Evolutionary conservation across 2,888 invertebrate species (phyloP).

Genomic region (Dusona sp.): DNA sequence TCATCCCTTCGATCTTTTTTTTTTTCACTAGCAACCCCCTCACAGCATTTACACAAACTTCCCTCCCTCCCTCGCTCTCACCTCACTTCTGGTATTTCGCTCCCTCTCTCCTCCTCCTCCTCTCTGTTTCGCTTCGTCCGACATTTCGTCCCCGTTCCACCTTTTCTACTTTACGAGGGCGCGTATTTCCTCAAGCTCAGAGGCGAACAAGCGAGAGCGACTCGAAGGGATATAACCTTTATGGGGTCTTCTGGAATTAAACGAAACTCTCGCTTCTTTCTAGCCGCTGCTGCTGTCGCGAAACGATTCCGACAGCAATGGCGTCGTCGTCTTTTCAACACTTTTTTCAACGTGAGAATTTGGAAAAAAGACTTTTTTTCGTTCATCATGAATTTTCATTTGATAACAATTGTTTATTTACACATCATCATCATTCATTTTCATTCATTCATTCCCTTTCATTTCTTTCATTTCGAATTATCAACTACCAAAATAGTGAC

Average conservation of each 20-base stretch:
- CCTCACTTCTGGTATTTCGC: not conserved
- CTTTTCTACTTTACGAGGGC: conserved; percentile 71
- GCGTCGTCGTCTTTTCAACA: not conserved
- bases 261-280: conserved; percentile 68
- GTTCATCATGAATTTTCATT: not conserved
- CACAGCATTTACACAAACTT: conserved; percentile 13
- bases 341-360: not conserved
- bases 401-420: not conserved
- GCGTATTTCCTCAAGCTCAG: conserved; percentile 71
- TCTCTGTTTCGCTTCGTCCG: conserved; percentile 45
- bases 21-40: not conserved
- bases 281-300: conserved; percentile 4
- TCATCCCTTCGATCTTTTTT: not conserved
- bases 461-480: no score
- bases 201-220: conserved; percentile 61
- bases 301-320: conserved; percentile 10
- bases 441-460: no score
- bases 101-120: conserved; percentile 1
- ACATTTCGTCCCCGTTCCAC: conserved; percentile 56
- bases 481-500: no score
- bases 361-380: not conserved
- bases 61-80: conserved; percentile 9
- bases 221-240: conserved; percentile 72
- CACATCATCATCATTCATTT: no score
- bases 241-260: conserved; percentile 76